Conservation (phyloP, 2,888 invertebrate genomes). For the Pseudolycoriella hygida region DNA sequence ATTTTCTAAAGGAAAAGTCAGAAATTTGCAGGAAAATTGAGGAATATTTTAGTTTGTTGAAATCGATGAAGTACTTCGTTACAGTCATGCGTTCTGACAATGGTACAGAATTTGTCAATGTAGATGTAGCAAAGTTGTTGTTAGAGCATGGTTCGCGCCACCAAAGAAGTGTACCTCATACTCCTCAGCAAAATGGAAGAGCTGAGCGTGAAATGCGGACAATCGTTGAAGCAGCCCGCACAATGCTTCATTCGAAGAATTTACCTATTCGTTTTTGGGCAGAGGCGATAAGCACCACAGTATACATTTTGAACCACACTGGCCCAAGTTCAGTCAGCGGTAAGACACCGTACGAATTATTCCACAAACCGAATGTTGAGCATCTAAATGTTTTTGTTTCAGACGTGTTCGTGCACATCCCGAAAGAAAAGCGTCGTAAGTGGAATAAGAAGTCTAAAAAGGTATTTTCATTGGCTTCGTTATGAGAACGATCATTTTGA, state of each 20-base stretch:
- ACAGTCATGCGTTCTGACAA: constrained; percentile 3
- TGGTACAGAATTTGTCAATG: constrained; percentile 8
- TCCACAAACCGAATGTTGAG: constrained; percentile 11
- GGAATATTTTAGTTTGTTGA: constrained; percentile 3
- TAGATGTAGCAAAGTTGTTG: not conserved
- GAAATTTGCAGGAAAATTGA: constrained; percentile 7
- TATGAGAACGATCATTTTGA: not conserved
- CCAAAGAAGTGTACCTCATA: constrained; percentile 10
- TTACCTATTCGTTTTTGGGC: constrained; percentile 18
- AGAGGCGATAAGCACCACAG: too few relatives aligned
- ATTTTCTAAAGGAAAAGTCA: too few relatives aligned
- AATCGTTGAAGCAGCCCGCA: too few relatives aligned
- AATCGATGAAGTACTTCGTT: constrained; percentile 3
- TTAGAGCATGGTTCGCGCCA: constrained; percentile 8
- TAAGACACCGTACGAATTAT: constrained; percentile 16
- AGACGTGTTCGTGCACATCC: not conserved
- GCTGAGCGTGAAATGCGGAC: too few relatives aligned
- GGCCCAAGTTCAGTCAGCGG: constrained; percentile 11
- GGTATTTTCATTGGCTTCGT: constrained; percentile 14
- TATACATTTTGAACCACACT: constrained; percentile 19
- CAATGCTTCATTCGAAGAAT: constrained; percentile 12
- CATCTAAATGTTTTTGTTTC: constrained; percentile 9
- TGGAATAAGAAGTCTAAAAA: not conserved
- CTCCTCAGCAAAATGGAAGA: constrained; percentile 11
- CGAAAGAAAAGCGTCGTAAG: not conserved